Evolutionary conservation across 2,113 vertebrate species (phyloP).

Genomic region (Cryptotis parvus): DNA sequence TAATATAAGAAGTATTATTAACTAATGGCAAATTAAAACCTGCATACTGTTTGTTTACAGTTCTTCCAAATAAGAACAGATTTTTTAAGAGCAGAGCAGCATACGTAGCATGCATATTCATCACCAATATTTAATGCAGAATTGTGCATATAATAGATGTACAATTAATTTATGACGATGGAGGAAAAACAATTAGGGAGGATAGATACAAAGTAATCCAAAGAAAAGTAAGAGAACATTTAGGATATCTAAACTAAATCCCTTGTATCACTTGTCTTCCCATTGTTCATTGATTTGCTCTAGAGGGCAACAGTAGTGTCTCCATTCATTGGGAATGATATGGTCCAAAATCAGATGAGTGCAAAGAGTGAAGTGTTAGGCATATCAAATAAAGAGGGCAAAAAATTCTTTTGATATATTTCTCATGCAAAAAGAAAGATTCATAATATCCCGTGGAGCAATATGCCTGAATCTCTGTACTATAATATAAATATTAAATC

Average conservation of each 20-base stretch:
- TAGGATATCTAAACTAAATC: no score
- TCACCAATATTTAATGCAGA: neutral
- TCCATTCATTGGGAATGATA: no score
- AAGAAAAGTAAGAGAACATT: no score
- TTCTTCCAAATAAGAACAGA: slow-evolving; percentile 27
- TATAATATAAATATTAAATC: neutral
- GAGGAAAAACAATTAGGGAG: neutral
- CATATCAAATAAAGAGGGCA: neutral
- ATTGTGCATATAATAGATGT: neutral
- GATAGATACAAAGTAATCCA: neutral
- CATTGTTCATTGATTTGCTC: no score
- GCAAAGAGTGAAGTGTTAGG: neutral
- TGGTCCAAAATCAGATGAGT: no score
- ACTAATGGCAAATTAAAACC: neutral
- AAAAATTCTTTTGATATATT: slow-evolving; percentile 2
- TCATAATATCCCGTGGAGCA: neutral
- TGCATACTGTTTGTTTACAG: neutral
- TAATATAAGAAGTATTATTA: slow-evolving; percentile 6
- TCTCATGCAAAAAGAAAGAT: neutral
- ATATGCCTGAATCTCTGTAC: neutral
- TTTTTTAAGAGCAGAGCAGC: neutral
- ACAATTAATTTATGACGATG: neutral
- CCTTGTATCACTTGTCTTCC: no score
- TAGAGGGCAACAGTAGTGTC: no score
- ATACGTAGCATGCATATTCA: neutral